Conservation (phyloP, 2,888 invertebrate species). For the Thysanoteuthis rhombus region DNA sequence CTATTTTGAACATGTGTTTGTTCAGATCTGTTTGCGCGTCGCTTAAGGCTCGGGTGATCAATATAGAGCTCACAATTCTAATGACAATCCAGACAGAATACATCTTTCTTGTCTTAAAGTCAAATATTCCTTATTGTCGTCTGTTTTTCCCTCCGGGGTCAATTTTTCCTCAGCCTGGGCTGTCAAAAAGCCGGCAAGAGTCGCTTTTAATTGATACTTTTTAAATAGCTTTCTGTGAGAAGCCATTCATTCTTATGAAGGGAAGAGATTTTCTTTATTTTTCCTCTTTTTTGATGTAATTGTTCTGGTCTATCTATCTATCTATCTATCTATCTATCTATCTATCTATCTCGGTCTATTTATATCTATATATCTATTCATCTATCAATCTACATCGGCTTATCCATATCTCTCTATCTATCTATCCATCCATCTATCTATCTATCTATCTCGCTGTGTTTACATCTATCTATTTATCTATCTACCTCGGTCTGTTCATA, state of each 20-base stretch:
- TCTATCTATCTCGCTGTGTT: no score
- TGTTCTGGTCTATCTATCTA: not conserved
- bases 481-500: no score
- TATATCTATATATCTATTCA: no score
- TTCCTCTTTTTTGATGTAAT: no score
- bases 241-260: not conserved
- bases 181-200: not conserved
- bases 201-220: not conserved
- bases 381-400: not conserved
- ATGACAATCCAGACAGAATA: not conserved
- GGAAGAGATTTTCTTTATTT: not conserved
- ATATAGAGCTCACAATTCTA: not conserved
- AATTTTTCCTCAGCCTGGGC: not conserved
- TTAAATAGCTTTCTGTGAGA: not conserved
- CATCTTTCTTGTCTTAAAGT: slow-evolving; percentile 12
- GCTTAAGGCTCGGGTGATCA: not conserved
- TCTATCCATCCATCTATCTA: not conserved
- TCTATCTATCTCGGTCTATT: no score
- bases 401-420: not conserved
- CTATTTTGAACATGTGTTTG: not conserved
- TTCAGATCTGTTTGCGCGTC: not conserved
- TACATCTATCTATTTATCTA: no score
- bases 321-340: no score
- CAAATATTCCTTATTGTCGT: not conserved
- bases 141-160: not conserved